These are phyloP conservation scores for Ia io DNA, from an alignment of 2,113 vertebrate species.

Conservation along the genomic window DNA sequence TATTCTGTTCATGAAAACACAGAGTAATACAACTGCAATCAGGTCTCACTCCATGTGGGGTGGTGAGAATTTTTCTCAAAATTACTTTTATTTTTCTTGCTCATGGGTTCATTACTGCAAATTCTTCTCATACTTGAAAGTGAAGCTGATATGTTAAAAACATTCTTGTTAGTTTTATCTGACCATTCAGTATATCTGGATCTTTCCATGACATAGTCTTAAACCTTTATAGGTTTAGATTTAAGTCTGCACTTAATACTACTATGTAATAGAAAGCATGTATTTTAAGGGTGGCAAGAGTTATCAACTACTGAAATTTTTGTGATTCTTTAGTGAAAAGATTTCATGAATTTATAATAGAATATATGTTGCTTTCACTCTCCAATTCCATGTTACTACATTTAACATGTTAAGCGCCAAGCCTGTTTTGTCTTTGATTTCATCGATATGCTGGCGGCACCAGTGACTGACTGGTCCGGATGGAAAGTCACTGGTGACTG, in stretches of 20 bases:
- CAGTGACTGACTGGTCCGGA: too few relatives aligned
- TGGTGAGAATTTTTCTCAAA: slow-evolving; percentile 33
- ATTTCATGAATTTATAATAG: neutral
- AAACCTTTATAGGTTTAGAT: neutral
- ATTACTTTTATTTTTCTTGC: slow-evolving; percentile 66
- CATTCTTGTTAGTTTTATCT: slow-evolving; percentile 72
- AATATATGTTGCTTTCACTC: neutral
- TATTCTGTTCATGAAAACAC: neutral
- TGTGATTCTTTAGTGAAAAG: neutral
- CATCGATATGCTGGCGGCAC: too few relatives aligned
- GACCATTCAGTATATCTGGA: slow-evolving; percentile 61
- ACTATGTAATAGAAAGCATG: slow-evolving; percentile 85
- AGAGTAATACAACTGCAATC: neutral
- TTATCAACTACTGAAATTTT: neutral
- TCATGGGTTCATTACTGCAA: slow-evolving; percentile 80
- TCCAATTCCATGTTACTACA: neutral
- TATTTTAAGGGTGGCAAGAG: neutral
- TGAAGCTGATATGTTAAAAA: slow-evolving; percentile 67
- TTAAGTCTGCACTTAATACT: slow-evolving; percentile 75
- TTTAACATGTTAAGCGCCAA: too few relatives aligned
- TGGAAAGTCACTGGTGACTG: too few relatives aligned
- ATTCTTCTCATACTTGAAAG: slow-evolving; percentile 77
- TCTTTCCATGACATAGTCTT: slow-evolving; percentile 56
- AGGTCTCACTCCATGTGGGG: neutral
- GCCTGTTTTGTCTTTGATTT: too few relatives aligned